Percentiles rank a stretch among this genome's conserved stretches.
These are phyloP conservation scores for Gnathonemus echidnorhynchus DNA, from an alignment of 2,113 vertebrate genomes.

Conservation along the genomic window DNA sequence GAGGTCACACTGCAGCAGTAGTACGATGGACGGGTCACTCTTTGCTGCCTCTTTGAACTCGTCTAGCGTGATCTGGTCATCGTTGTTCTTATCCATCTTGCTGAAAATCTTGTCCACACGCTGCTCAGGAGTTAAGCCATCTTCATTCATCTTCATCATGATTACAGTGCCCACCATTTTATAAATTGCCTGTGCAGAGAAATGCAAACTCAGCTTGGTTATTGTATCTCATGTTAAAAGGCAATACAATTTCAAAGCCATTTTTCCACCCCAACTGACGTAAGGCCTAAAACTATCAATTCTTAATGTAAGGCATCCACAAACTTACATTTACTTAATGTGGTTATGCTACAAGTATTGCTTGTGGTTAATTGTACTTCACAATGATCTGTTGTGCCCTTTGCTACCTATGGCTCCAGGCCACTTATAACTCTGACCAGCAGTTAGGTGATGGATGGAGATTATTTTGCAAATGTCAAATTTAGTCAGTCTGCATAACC, in stretches of 20 bases:
- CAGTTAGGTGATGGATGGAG: neutral
- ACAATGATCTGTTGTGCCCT: neutral
- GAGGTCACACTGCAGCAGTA: conserved; percentile 99
- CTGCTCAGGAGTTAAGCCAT: conserved; percentile 91
- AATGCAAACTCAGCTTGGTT: neutral
- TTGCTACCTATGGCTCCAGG: neutral
- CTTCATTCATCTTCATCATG: conserved; percentile 99
- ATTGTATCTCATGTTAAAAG: neutral
- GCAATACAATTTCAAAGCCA: neutral
- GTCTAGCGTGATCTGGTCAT: conserved; percentile 96
- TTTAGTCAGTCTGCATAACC: neutral
- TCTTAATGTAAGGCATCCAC: neutral
- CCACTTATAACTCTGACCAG: neutral
- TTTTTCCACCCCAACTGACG: neutral
- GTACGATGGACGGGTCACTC: conserved; percentile 96
- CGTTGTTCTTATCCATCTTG: conserved; percentile 99
- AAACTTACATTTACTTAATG: neutral
- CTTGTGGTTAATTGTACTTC: neutral
- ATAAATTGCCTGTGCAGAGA: conserved; percentile 80
- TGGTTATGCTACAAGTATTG: neutral
- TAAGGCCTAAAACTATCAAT: neutral
- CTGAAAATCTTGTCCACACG: conserved; percentile 99
- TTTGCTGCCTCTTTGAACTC: conserved; percentile 99
- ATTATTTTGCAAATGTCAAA: neutral
- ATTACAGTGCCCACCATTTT: conserved; percentile 99